These are phyloP conservation scores for Squalus acanthias DNA, from an alignment of 2,797 vertebrate genomes.

Conservation along the genomic window DNA sequence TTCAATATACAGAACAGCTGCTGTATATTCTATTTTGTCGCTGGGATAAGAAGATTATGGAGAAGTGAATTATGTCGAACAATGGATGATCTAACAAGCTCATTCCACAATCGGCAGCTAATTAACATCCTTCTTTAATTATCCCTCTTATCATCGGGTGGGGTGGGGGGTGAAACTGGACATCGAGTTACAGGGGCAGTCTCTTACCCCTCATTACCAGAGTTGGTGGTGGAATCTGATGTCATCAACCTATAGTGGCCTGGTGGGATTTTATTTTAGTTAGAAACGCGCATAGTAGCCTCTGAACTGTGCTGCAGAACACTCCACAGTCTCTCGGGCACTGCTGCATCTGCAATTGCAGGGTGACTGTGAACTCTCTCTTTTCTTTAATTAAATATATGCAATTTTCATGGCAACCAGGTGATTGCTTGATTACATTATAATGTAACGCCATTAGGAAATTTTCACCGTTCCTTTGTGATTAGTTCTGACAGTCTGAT, in stretches of 20 bases:
- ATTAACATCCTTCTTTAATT: constrained; percentile 81
- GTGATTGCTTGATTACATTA: constrained; percentile 79
- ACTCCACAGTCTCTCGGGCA: constrained; percentile 82
- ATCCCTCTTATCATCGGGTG: constrained; percentile 73
- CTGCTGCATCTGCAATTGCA: constrained; percentile 70
- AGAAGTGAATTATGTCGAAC: constrained; percentile 11
- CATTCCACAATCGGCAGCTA: constrained; percentile 65
- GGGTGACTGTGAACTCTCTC: constrained; percentile 78
- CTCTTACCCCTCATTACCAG: background rate
- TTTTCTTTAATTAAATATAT: constrained; percentile 92
- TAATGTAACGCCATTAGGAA: constrained; percentile 76
- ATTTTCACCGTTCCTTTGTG: constrained; percentile 68
- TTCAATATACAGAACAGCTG: constrained; percentile 21
- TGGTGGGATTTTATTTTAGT: constrained; percentile 71
- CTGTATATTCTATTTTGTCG: background rate
- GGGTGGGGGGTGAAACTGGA: constrained; percentile 25
- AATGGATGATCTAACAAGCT: constrained; percentile 26
- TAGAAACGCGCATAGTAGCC: constrained; percentile 72
- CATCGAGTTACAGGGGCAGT: constrained; percentile 17
- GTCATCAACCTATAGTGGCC: constrained; percentile 78
- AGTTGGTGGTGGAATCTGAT: constrained; percentile 54
- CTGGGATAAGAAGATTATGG: constrained; percentile 18
- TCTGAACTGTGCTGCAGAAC: constrained; percentile 79
- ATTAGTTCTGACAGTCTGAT: constrained; percentile 78
- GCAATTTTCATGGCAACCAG: constrained; percentile 84